Percentiles rank a stretch among this genome's conserved stretches.
phyloP scores from a whole-genome alignment of 2,113 vertebrate species.

The Strigops habroptila region DNA sequence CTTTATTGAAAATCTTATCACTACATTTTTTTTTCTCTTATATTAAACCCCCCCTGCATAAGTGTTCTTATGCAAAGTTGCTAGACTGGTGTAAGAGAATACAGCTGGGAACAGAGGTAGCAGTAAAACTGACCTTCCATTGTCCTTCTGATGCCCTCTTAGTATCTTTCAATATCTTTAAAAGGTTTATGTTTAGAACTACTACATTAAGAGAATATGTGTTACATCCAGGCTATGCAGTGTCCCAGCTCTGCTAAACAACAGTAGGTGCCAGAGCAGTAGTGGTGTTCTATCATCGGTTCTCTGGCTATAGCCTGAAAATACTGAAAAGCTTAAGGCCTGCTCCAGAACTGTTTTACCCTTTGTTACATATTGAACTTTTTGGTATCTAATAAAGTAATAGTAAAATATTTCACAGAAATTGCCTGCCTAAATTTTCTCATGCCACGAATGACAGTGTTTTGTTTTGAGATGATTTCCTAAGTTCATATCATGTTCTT shows the following conservation, averaged over 20 bases:
- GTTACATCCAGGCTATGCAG: neutral
- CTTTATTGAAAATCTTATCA: constrained; percentile 27
- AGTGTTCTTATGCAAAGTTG: neutral
- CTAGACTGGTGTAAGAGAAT: neutral
- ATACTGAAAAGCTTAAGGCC: neutral
- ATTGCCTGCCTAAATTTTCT: neutral
- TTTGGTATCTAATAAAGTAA: neutral
- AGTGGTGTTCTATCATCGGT: neutral
- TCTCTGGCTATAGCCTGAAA: neutral
- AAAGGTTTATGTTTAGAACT: neutral
- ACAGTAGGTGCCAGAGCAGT: neutral
- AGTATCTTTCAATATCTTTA: neutral
- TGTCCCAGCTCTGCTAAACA: neutral
- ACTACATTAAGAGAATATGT: neutral
- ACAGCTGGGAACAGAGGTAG: neutral
- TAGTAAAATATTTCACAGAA: neutral
- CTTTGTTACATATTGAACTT: neutral
- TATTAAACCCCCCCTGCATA: neutral
- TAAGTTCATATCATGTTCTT: neutral
- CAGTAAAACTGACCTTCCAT: neutral
- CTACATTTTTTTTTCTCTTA: neutral
- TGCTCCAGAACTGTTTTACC: neutral
- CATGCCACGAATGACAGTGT: neutral
- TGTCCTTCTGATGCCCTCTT: neutral
- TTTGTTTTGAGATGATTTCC: neutral